Conservation (phyloP, 2,113 vertebrate species). For the human (Homo sapiens) region DNA sequence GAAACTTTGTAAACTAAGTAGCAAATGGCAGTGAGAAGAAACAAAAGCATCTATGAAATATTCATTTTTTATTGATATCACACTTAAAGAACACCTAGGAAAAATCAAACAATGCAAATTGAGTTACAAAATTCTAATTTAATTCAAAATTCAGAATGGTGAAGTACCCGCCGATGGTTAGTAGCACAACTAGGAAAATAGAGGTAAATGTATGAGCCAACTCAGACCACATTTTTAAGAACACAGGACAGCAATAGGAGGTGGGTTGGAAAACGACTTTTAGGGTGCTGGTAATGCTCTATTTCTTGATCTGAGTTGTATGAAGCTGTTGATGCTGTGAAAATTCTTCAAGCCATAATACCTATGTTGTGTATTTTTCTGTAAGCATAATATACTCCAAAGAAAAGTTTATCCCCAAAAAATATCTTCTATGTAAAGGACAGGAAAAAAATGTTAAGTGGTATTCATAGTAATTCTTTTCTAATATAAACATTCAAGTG, state of each 20-base stretch:
- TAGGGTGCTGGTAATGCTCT: background rate
- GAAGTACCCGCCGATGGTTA: background rate
- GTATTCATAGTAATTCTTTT: background rate
- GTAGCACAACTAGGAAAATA: background rate
- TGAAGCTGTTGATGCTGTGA: background rate
- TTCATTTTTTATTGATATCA: conserved; percentile 28
- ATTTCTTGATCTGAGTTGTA: background rate
- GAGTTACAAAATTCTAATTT: conserved; percentile 15
- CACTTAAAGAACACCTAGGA: background rate
- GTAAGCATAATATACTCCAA: background rate
- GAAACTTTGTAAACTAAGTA: conserved; percentile 41
- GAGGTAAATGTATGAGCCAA: background rate
- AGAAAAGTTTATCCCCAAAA: background rate
- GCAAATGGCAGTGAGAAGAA: conserved; percentile 16
- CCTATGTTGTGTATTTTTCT: background rate
- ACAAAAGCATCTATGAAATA: conserved; percentile 24
- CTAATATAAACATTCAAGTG: conserved; percentile 38
- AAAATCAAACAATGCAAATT: background rate
- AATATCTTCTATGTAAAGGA: background rate
- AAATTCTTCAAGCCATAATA: background rate
- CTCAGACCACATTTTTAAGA: background rate
- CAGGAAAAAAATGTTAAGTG: background rate
- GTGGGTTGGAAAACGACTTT: background rate
- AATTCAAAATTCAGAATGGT: background rate
- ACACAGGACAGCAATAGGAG: background rate